These are phyloP conservation scores for Corynorhinus townsendii DNA, from an alignment of 2,113 vertebrate species.

Conservation along the genomic window DNA sequence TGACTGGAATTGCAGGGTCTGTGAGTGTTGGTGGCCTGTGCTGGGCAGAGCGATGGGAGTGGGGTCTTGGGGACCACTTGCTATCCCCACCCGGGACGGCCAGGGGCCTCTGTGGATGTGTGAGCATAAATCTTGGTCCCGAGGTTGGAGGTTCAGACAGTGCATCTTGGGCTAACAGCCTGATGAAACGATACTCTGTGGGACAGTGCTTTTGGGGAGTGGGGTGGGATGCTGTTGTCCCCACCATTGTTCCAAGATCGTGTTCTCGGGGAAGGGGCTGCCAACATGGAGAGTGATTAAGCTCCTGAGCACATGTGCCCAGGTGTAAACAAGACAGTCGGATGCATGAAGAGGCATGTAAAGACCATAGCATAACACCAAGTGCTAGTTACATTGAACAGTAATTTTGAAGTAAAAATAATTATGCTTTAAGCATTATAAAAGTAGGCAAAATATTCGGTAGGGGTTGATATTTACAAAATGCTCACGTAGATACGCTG, in stretches of 20 bases:
- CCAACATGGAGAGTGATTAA: not conserved
- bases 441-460: not conserved
- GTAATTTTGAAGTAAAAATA: not conserved
- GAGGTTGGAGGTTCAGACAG: not conserved
- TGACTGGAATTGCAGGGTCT: not conserved
- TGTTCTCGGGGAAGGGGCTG: not conserved
- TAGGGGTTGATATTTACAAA: not conserved
- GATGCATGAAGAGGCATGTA: not conserved
- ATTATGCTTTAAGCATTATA: not conserved
- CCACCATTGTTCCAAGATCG: not conserved
- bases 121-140: not conserved
- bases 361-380: not conserved
- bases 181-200: too few species aligned
- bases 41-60: not conserved
- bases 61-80: not conserved
- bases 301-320: not conserved
- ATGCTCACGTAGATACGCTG: not conserved
- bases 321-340: not conserved
- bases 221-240: not conserved
- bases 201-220: not conserved
- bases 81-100: not conserved
- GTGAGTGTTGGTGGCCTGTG: accelerated
- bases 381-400: not conserved
- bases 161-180: not conserved
- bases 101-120: not conserved